phyloP scores from a whole-genome alignment of 37 sponge, comb jelly and placozoan species.

The Diacarnus erythraeanus region DNA sequence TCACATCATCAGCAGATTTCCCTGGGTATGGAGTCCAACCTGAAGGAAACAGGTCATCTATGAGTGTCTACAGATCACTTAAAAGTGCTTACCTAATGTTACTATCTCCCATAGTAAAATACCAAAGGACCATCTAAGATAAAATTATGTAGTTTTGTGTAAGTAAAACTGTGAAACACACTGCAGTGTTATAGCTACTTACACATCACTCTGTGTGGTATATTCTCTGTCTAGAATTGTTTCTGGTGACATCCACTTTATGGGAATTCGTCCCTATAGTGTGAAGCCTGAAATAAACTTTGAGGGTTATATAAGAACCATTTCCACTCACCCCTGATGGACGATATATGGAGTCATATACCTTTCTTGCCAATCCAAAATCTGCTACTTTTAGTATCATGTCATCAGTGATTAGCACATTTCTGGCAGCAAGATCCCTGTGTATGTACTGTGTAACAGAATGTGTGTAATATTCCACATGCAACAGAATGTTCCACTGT shows the following conservation, averaged over 20 bases:
- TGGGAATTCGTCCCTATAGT: slow-evolving; percentile 39
- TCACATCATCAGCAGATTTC: slow-evolving; percentile 26
- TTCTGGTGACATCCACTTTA: slow-evolving; percentile 67
- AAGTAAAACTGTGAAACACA: neutral
- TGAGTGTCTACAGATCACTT: neutral
- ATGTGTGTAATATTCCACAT: no score
- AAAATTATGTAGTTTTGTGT: no score
- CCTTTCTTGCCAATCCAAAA: slow-evolving; percentile 58
- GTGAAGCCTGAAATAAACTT: no score
- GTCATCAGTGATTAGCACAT: slow-evolving; percentile 40
- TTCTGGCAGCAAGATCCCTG: slow-evolving; percentile 62
- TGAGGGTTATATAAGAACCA: neutral
- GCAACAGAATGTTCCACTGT: no score
- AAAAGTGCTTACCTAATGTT: slow-evolving; percentile 37
- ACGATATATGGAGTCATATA: slow-evolving; percentile 29
- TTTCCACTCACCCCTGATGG: slow-evolving; percentile 20
- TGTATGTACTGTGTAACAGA: slow-evolving; percentile 33
- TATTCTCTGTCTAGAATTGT: slow-evolving; percentile 40
- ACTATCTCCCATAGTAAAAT: slow-evolving; percentile 54
- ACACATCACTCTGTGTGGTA: slow-evolving; percentile 61
- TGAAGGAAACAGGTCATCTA: neutral
- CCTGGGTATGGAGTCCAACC: slow-evolving; percentile 43
- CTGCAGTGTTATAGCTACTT: neutral
- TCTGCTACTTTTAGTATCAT: slow-evolving; percentile 46
- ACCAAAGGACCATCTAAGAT: slow-evolving; percentile 69